Conservation (phyloP, 2,797 vertebrate genomes). For the Anableps anableps region DNA sequence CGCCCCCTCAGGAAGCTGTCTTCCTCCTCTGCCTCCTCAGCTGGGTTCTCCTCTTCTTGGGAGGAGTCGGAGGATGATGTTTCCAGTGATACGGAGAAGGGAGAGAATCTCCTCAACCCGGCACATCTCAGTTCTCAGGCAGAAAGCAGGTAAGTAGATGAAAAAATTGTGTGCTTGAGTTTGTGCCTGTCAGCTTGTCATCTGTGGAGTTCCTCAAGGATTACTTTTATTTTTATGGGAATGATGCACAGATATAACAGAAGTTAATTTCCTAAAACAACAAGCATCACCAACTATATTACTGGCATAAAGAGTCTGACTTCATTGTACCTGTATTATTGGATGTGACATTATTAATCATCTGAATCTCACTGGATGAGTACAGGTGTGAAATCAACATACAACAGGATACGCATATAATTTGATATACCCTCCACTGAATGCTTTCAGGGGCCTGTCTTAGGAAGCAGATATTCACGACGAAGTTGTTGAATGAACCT, state of each 20-base stretch:
- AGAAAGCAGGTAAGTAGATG: slow-evolving; percentile 91
- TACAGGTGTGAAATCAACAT: neutral
- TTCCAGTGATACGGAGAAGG: slow-evolving; percentile 93
- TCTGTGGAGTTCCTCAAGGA: neutral
- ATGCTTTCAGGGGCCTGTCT: neutral
- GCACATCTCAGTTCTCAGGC: slow-evolving; percentile 89
- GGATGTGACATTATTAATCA: neutral
- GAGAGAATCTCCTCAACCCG: slow-evolving; percentile 85
- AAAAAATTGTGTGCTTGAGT: slow-evolving; percentile 9
- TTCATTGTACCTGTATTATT: no score
- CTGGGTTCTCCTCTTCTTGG: slow-evolving; percentile 97
- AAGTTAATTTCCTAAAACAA: neutral
- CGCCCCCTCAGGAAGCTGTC: slow-evolving; percentile 90
- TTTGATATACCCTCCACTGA: neutral
- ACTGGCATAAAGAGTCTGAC: neutral
- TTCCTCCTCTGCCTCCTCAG: slow-evolving; percentile 96
- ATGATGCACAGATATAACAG: no score
- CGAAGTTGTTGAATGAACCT: neutral
- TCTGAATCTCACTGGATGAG: neutral
- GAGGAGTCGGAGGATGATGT: slow-evolving; percentile 98
- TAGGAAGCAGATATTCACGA: neutral
- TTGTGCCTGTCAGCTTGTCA: neutral
- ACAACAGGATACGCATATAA: neutral
- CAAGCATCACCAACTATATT: neutral
- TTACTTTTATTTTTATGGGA: neutral